Evolutionary conservation across 2,113 vertebrate species (phyloP), one percentile per base, ranked within the genome.

Genomic region (Camelus dromedarius): DNA sequence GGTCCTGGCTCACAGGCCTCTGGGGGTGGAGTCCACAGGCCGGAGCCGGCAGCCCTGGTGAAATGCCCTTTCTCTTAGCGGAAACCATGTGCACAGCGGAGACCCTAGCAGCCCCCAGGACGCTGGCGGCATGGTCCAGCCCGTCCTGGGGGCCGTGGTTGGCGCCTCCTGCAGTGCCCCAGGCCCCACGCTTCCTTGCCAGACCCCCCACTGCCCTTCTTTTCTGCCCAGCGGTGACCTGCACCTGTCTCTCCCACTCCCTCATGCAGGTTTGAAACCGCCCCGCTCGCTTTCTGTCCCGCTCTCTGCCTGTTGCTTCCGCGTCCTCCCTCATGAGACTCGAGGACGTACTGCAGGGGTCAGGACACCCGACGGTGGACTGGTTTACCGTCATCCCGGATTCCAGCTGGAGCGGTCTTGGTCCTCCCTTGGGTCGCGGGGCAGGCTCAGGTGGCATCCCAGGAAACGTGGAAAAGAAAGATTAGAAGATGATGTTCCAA

Each of bases 301-400:
- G 0, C 3, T 2, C 20, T 1, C 1, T 1, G 18, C 3, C 5
- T 2, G 0, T 11, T 0, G 9, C 35, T 18, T 11, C 62, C 62
- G 18, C 32, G 15, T 5, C 95, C 62, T 52, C 20, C 50, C 1
- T 8, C 30, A 73, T 38, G 58, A 30, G 1, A 6, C 30, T 6
- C 30, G 0, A 0, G 46, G 56, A 9, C 6, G 22, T 16, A 0
- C 15, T 11, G 10, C 20, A 5, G 11, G 67, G 8, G 10, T 26
- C 50, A 5, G 2, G 6, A 7, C 8, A 0, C 28, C 18, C 32
- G 8, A 38, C 10, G 0, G 6, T 6, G 19, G 35, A 16, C 8
- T 6, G 26, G 13, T 12, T 11, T 18, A 12, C 20, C 30, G 48
- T 3, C 2, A 26, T 7, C 24, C 12, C 10, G 15, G 42, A 30